Evolutionary conservation across 2,888 invertebrate species (phyloP), one percentile per base, ranked within the genome.

Genomic region (Cheilosia vulpina): DNA sequence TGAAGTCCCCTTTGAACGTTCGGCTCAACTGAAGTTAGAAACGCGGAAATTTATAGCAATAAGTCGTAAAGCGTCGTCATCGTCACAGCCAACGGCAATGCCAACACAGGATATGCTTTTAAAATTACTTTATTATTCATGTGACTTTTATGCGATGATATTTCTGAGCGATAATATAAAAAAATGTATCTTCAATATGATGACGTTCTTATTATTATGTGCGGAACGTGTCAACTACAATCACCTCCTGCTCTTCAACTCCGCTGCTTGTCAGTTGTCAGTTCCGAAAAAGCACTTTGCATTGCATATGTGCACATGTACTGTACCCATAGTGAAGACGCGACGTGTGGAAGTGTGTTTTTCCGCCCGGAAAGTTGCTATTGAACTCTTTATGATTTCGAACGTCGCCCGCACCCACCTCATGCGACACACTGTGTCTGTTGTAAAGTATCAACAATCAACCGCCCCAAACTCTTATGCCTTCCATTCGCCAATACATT

Each of bases 91-190:
- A 60, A 31, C 43, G 27, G 50, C 38, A 17, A 1, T 13, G 3
- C 13, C 53, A 34, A 31, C 62, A 19, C 4, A 38, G 71, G 71
- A 79, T 80, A 52, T 76, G 66, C 72, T 57, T 76, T 85, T 72
- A 77, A 77, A 85, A 81, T 85, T 85, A 73, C 85, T 85, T 66
- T 80, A 85, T 85, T 85, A 85, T 85, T 85, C 81, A 85, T 85
- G 81, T 68, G 85, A 76, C 76, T 85, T 85, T 85, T 81, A 85
- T 81, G 71, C 76, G 81, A 85, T 62, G 85, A 81, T 77, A 81
- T 85, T 76, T 68, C 63, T 62, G 47, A 57, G 76, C 81, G 71
- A 77, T 81, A 81, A 77, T 77, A 85, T 85, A 85, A 81, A 85
- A 81, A 85, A 85, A 81, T 77, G 68, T 85, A 73, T 85, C 81